Conservation (phyloP, 1,140 invertebrate species). For the Pseudoatta argentina region DNA sequence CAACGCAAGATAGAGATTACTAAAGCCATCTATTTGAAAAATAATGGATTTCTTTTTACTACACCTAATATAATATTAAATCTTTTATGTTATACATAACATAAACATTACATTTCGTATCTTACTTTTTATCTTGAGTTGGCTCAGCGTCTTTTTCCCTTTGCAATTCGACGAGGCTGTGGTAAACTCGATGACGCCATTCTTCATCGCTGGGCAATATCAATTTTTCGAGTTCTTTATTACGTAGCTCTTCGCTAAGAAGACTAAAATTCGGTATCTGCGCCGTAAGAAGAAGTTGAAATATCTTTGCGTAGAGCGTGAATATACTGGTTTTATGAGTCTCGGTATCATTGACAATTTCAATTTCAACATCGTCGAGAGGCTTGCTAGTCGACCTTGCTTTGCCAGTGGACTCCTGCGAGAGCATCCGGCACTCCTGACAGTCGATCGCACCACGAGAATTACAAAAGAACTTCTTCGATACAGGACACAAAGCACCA, state of each 20-base stretch:
- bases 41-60: too few relatives aligned
- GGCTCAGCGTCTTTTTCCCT: constrained; percentile 81
- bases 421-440: too few relatives aligned
- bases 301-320: constrained; percentile 78
- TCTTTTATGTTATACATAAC: too few relatives aligned
- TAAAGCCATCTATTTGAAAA: too few relatives aligned
- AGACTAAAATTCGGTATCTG: constrained; percentile 63
- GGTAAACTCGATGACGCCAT: constrained; percentile 91
- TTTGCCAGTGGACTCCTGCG: too few relatives aligned
- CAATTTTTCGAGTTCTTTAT: constrained; percentile 80
- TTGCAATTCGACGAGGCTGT: constrained; percentile 91
- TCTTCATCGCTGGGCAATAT: constrained; percentile 90
- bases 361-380: constrained; percentile 7
- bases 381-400: neutral
- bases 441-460: too few relatives aligned
- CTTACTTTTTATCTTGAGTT: constrained; percentile 51
- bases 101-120: neutral
- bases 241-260: constrained; percentile 60
- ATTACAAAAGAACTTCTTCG: too few relatives aligned
- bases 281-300: constrained; percentile 77
- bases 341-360: neutral
- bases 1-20: too few relatives aligned
- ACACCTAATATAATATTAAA: too few relatives aligned
- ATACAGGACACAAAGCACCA: too few relatives aligned
- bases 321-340: constrained; percentile 74